These are phyloP conservation scores for Fringilla coelebs DNA, from an alignment of 2,797 vertebrate species.

Conservation along the genomic window DNA sequence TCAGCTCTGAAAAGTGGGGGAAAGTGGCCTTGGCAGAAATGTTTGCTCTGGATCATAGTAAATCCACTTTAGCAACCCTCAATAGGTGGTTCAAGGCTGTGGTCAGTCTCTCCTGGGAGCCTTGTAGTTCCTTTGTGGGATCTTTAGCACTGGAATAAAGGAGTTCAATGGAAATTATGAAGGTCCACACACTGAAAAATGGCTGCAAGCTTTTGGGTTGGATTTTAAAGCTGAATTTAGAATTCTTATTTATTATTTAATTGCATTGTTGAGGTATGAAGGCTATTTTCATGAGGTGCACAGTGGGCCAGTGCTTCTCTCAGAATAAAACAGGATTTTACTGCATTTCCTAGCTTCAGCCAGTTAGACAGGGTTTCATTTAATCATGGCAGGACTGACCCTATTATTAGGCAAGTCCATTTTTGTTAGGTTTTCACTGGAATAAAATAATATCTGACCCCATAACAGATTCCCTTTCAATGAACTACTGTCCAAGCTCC, in stretches of 20 bases:
- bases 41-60: rapidly evolving
- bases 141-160: not conserved
- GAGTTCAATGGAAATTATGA: not conserved
- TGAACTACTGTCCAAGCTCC: conserved; percentile 23
- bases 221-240: not conserved
- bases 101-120: not conserved
- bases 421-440: conserved; percentile 13
- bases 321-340: not conserved
- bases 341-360: not conserved
- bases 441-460: conserved; percentile 2
- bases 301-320: not conserved
- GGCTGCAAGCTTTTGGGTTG: not conserved
- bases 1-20: not conserved
- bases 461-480: conserved; percentile 31
- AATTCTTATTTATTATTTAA: not conserved
- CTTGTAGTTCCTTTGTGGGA: rapidly evolving
- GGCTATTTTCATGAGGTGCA: not conserved
- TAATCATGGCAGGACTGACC: not conserved
- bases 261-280: not conserved
- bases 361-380: not conserved
- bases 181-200: not conserved
- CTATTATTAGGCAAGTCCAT: not conserved
- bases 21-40: not conserved
- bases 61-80: not conserved
- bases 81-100: not conserved